Base-by-base conservation (phyloP, 2,113 vertebrate species). In the Corapipo altera region DNA sequence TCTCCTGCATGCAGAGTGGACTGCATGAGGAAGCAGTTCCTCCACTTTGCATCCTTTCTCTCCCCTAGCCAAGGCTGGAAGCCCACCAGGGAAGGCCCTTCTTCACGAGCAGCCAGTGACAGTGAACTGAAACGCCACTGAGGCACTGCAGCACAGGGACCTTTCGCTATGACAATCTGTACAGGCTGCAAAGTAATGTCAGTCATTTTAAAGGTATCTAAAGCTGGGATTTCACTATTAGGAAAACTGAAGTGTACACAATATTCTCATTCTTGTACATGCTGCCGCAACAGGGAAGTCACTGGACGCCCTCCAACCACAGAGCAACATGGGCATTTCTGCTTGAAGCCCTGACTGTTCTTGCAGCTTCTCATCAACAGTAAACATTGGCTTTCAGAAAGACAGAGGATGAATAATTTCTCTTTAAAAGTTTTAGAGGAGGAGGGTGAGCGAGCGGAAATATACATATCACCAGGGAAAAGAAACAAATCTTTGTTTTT, bases 401-500 rank as follows among this genome's bases (percentile, higher is more conserved):
- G 15, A 80, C 33, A 86, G 51, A 51, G 43, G 48, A 86, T 67
- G 41, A 46, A 28, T 78, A 89, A 91, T 88, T 84, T 85, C 55
- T 82, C 72, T 77, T 90, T 49, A 39, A 92, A 88, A 93, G 83
- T 65, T 77, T 64, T 77, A 52, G 33, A 92, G 26, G 61, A 70
- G 65, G 61, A 89, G 55, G 9, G 32, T 61, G 46, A 85, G 44
- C 19, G 71, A 95, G 73, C 7, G 4, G 69, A 92, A 94, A 87
- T 74, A 85, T 9, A 74, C 67, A 32, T 80, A 77, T 65, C 83
- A 84, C 69, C 24, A 77, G 52, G 80, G 59, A 91, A 78, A 64
- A 87, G 69, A 92, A 94, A 89, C 39, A 86, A 77, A 97, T 93
- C 54, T 92, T 90, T 72, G 44, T 71, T 94, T 91, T 89, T 73